Base-by-base conservation (phyloP, 2,888 invertebrate genomes). In the Hedya salicella region DNA sequence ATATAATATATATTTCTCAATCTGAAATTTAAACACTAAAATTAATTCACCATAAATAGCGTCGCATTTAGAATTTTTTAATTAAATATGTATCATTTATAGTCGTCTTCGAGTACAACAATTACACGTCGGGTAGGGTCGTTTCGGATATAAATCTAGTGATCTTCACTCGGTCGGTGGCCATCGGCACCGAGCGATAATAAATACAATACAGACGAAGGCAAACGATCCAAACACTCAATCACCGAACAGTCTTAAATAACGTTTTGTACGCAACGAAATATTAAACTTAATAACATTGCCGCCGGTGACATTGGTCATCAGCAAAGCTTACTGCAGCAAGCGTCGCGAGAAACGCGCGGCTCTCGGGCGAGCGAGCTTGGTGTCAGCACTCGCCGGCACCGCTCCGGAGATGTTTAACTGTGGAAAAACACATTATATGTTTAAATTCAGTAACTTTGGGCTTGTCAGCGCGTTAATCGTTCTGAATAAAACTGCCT, bases 231-330 rank as follows among this genome's bases (percentile, higher is more conserved):
- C 86, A 88, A 84, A 88, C 90, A 90, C 89, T 87, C 90, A 83
- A 81, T 80, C 80, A 85, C 81, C 81, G 86, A 85, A 89, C 91
- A 92, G 90, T 92, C 91, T 91, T 89, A 86, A 89, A 87, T 82
- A 89, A 88, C 83, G 81, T 85, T 78, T 88, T 87, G 90, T 90
- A 91, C 91, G 91, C 91, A 91, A 88, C 86, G 87, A 83, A 87
- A 88, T 88, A 66, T 61, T 66, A 66, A 66, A 66, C 60, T 65
- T 80, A 79, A 80, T 81, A 83, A 84, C 70, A 75, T 77, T 80
- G 81, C 75, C 82, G 80, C 78, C 76, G 78, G 81, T 81, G 80
- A 80, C 81, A 71, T 87, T 88, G 89, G 77, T 89, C 90, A 86
- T 85, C 87, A 85, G 90, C 89, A 85, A 90, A 91, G 91, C 91